A percentile compares a stretch with the other conserved stretches of the same genome.
Conservation (phyloP, 1,140 invertebrate genomes). For the Tetragnatha versicolor region DNA sequence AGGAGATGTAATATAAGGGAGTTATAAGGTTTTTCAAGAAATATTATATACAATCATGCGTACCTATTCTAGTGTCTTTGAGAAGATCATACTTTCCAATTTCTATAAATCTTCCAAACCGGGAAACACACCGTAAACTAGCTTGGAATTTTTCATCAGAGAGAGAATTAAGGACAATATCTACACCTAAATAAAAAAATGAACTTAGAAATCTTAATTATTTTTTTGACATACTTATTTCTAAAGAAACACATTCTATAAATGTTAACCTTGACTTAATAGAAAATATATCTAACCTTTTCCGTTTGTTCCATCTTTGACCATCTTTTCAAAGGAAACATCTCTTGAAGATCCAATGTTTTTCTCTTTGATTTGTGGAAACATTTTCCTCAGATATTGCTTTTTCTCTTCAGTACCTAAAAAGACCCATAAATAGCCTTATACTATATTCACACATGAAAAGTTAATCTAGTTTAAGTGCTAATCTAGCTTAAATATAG, state of each 20-base stretch:
- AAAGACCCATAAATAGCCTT: too few relatives aligned
- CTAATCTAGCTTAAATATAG: too few relatives aligned
- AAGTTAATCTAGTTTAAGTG: too few relatives aligned
- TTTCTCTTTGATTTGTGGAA: slow-evolving; percentile 67
- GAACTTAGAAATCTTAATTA: too few relatives aligned
- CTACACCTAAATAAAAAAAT: slow-evolving; percentile 72
- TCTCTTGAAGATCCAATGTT: slow-evolving; percentile 93
- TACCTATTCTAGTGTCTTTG: too few relatives aligned
- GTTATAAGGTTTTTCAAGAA: too few relatives aligned
- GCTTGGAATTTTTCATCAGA: slow-evolving; percentile 72
- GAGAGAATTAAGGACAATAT: slow-evolving; percentile 74
- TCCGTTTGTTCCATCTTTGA: slow-evolving; percentile 81
- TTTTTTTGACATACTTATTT: too few relatives aligned
- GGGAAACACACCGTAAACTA: slow-evolving; percentile 65
- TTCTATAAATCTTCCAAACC: slow-evolving; percentile 75
- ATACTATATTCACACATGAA: too few relatives aligned
- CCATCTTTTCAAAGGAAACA: slow-evolving; percentile 85
- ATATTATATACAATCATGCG: too few relatives aligned
- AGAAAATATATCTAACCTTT: slow-evolving; percentile 45
- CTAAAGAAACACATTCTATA: too few relatives aligned
- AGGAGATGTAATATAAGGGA: too few relatives aligned
- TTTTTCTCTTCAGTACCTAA: slow-evolving; percentile 72
- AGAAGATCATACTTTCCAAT: slow-evolving; percentile 83
- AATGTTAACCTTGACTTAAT: too few relatives aligned
- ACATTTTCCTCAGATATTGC: slow-evolving; percentile 71